Percentiles rank a stretch among this genome's conserved stretches.
Conservation (phyloP, 2,888 invertebrate species). For the Pteria penguin region DNA sequence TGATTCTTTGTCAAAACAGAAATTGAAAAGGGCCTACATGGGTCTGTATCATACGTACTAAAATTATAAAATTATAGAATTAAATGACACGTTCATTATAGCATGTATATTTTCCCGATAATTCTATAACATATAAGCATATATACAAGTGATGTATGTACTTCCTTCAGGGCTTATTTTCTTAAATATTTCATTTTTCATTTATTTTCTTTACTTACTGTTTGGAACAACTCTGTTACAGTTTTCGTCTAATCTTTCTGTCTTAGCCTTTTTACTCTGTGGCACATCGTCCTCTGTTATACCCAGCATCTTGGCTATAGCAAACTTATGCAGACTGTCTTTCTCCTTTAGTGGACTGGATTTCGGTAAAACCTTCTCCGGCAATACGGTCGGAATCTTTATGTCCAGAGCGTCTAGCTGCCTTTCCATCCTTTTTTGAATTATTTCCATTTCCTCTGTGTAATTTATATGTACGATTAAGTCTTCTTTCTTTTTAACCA, state of each 20-base stretch:
- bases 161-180: too few relatives aligned
- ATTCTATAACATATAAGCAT: too few relatives aligned
- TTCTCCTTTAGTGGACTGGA: conserved; percentile 16
- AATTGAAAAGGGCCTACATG: too few relatives aligned
- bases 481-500: neutral
- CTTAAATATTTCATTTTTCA: too few relatives aligned
- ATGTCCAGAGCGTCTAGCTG: neutral
- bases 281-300: conserved; percentile 3
- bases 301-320: conserved; percentile 13
- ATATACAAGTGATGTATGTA: too few relatives aligned
- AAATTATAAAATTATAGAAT: too few relatives aligned
- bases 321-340: conserved; percentile 24
- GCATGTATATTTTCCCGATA: too few relatives aligned
- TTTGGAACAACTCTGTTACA: conserved; percentile 9
- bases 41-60: too few relatives aligned
- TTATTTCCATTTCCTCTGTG: neutral
- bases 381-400: neutral
- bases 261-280: neutral
- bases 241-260: conserved; percentile 8
- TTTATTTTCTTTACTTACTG: conserved; percentile 1
- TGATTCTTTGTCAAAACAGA: too few relatives aligned
- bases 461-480: neutral
- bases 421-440: neutral
- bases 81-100: too few relatives aligned
- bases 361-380: neutral